Base-by-base conservation (phyloP, 2,797 vertebrate genomes). In the Selene dorsalis region DNA sequence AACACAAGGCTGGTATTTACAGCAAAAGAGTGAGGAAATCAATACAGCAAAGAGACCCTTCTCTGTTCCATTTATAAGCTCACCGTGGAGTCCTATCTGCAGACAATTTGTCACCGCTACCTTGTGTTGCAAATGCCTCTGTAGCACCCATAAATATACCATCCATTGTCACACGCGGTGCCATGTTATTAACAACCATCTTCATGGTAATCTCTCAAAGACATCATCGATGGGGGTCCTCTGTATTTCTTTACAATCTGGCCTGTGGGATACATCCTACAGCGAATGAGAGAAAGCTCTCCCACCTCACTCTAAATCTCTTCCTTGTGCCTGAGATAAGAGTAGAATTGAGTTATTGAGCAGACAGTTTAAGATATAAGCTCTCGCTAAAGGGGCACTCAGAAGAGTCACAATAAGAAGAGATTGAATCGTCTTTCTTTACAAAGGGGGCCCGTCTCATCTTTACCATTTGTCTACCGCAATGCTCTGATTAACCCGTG, bases 331-430 rank as follows among this genome's bases (percentile, higher is more conserved):
- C 73, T 4, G 45, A 89, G 93, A 94, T 94, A 93, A 94, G 91
- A 88, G 60, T n/a, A 66, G 88, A 93, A 94, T 90, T 91, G 93
- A 94, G 92, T 93, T 93, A 94, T 93, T 85, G 93, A 93, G 88
- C 75, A 79, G 89, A 70, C 72, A 85, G 81, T 90, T 93, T 92
- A 90, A 93, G 92, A 93, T 93, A 93, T 91, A 92, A 92, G 90
- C 93, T 84, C 78, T 69, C n/a, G 14, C 90, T 90, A 73, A 93
- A 93, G 74, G 73, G 82, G 9, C 17, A 30, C 82, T 89, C 85
- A 86, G 75, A 87, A 75, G 64, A 84, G 83, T 30, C 78, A 87
- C 75, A 89, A 87, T 82, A 67, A 73, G 56, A 76, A 66, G 53
- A 80, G 67, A 84, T 74, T 67, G 67, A 92, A 76, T 80, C 84